These are phyloP conservation scores for Taphrorychus bicolor DNA, from an alignment of 2,888 invertebrate species.

Conservation along the genomic window DNA sequence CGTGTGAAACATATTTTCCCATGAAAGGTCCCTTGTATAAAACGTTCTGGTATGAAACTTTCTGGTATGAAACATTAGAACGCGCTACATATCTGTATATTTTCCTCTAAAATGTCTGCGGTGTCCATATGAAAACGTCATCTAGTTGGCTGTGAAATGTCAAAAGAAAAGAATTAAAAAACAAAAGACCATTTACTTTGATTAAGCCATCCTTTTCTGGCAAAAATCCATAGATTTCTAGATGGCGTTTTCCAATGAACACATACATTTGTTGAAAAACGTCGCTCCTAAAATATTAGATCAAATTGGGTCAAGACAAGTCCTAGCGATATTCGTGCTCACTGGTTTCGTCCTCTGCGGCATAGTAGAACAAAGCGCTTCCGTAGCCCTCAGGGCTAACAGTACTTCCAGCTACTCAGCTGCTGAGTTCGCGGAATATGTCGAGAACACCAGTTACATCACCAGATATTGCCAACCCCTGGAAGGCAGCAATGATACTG, in stretches of 20 bases:
- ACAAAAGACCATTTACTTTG: no score
- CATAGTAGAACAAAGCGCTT: constrained; percentile 65
- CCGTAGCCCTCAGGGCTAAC: constrained; percentile 64
- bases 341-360: constrained; percentile 66
- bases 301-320: constrained; percentile 61
- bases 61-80: no score
- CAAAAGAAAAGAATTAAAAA: no score
- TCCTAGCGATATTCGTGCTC: constrained; percentile 62
- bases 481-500: constrained; percentile 30
- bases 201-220: no score
- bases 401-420: constrained; percentile 58
- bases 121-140: neutral
- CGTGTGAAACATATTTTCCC: no score
- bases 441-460: constrained; percentile 61
- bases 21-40: no score
- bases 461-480: constrained; percentile 59
- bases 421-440: constrained; percentile 61
- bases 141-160: no score
- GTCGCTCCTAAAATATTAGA: constrained; percentile 46
- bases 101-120: neutral
- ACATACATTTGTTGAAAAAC: neutral
- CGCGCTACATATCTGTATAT: no score
- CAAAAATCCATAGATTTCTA: no score
- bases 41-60: no score
- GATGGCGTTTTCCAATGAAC: no score